Evolutionary conservation across 2,888 invertebrate species (phyloP), one percentile per base, ranked within the genome.

Genomic region (Choristoneura rosaceana): DNA sequence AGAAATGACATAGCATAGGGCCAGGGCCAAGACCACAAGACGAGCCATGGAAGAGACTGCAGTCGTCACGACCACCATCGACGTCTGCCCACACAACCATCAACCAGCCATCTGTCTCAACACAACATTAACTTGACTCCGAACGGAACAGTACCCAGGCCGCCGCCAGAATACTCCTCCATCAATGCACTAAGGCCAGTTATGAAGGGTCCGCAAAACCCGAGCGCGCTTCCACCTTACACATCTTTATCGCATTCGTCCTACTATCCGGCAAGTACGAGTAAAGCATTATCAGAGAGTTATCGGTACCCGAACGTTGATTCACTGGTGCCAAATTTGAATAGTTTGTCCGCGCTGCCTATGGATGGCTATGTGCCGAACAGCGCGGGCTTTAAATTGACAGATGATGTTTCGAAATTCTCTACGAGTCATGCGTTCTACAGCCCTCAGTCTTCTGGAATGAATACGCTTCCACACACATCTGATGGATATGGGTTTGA

Each of bases 271-370:
- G 80, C 89, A 70, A 85, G 87, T 5, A n/a, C 90, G 43, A 88
- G 80, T 76, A 88, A 89, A 90, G 87, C 92, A 58, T 87, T 92
- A 83, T 76, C 91, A 52, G 93, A 93, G 75, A 88, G 88, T 89
- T 92, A 92, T 91, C 91, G 93, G 77, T 92, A 90, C 80, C 77
- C 81, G 64, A 89, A 81, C 84, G 93, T 93, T 92, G 94, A 94
- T 78, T 91, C 92, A 93, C 77, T 92, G 82, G 86, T 88, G 74
- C 83, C 85, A 75, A 91, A 89, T 89, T 83, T 90, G 77, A 85
- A 82, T 77, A 83, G 88, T 66, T 77, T 93, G 79, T 81, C 90
- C 68, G 77, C 90, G 74, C 71, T 93, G 71, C 9, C 34, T 34
- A 34, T 5, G 4, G 34, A 34, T 34, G 34, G 4, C 34, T 34